Evolutionary conservation across 2,797 vertebrate species (phyloP), one percentile per base, ranked within the genome.

Genomic region (Gephyroberyx darwinii): DNA sequence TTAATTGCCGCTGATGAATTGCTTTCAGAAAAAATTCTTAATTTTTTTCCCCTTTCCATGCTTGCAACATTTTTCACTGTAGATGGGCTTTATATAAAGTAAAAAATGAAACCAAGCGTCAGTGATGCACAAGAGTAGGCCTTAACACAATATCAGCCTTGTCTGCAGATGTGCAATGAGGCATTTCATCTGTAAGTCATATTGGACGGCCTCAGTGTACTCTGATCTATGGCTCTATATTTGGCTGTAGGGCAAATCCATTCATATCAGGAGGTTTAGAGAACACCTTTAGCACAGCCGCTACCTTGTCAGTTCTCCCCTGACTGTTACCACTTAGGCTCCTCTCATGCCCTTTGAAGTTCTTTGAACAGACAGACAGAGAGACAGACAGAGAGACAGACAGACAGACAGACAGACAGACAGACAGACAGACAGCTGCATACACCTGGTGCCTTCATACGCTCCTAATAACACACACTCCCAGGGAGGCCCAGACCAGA

Each of bases 361-460:
- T 26, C 7, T 58, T 51, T 13, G 43, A 72, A 76, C 83, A 78
- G 81, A 71, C 1, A 5, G 81, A 84, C 88, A 90, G 86, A 26
- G 2, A 26, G 26, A 26, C 26, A 26, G 26, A 26, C 26, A 26
- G 26, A 26, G 2, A 26, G 26, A 26, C 26, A 26, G 26, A 26
- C 26, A 26, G 26, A 26, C 26, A 26, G 26, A 26, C 26, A 26
- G 26, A 26, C 26, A 26, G 26, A 26, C 26, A 26, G 26, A 26
- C 26, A 26, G 26, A 76, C 83, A 78, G 81, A 71, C 1, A 5
- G 81, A 84, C 88, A 90, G 86, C 87, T 88, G 88, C 65, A 3
- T 47, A 81, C 86, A 91, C 87, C 86, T 84, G 87, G 84, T 64
- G 58, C 69, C 35, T 73, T 14, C 48, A 7, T n/a, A n/a, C 39